phyloP scores from a whole-genome alignment of 2,888 invertebrate genomes.

The Onthophagus sagittarius region DNA sequence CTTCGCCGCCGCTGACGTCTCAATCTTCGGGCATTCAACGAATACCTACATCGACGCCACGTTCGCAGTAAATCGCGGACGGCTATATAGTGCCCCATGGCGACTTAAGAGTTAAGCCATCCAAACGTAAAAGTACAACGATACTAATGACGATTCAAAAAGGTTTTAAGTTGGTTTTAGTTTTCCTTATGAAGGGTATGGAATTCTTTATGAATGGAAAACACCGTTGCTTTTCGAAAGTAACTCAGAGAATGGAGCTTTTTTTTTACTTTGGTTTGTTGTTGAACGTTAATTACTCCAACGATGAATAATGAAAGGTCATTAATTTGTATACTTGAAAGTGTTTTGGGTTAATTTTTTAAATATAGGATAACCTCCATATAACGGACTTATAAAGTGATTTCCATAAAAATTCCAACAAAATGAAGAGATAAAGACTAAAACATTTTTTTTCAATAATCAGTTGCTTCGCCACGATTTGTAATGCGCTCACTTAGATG shows the following conservation, averaged over 20 bases:
- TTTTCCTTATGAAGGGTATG: background rate
- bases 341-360: background rate
- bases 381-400: too few species aligned
- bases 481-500: too few species aligned
- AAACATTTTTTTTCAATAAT: too few species aligned
- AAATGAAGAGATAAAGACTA: too few species aligned
- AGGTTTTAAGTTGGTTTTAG: background rate
- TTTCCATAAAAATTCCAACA: too few species aligned
- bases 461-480: too few species aligned
- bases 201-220: background rate
- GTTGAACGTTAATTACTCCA: background rate
- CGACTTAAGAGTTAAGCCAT: background rate
- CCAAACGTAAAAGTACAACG: background rate
- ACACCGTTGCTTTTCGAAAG: background rate
- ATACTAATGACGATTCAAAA: background rate
- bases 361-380: too few species aligned
- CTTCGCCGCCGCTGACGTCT: slow-evolving; percentile 35
- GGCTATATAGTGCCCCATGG: background rate
- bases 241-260: background rate
- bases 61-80: background rate
- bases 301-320: background rate
- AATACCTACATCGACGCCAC: slow-evolving; percentile 19
- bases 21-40: slow-evolving; percentile 34
- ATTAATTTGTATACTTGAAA: background rate
- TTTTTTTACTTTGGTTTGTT: background rate